Base-by-base conservation (phyloP, 2,797 vertebrate species). In the Melanotaenia nigrans region DNA sequence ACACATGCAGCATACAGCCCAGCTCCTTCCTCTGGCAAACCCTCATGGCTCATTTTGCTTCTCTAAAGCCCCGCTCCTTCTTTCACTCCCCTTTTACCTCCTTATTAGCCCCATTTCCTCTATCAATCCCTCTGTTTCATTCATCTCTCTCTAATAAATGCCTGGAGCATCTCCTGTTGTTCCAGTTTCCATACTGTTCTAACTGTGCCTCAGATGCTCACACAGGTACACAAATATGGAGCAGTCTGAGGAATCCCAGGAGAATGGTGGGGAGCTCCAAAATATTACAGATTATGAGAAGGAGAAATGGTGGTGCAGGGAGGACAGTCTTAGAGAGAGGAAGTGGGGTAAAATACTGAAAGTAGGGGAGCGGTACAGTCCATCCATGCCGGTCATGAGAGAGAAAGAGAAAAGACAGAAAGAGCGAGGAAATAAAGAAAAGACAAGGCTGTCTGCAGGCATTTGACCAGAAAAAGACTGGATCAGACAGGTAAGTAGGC, bases 301-400 rank as follows among this genome's bases (percentile, higher is more conserved):
- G 47, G 32, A 64, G 57, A 35, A 7, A 61, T 40, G 42, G 65
- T 54, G 55, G 59, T 60, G 85, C 75, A 72, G 42, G 80, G 56
- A 74, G 51, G 80, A 65, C 25, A 70, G 75, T 78, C 72, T 75
- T 65, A 75, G 70, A 84, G 77, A 85, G 82, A 78, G 65, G 70
- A 81, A 75, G 74, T 73, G 73, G 71, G 62, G 55, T 40, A 59
- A 73, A 80, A 84, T 78, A 83, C 66, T 71, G 73, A 77, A 73
- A 72, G 51, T 22, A 36, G 77, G 58, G 77, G 66, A 79, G 72
- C 87, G 82, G 80, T 53, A 81, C 83, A 88, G 61, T 89, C 83
- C 88, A 90, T 90, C 84, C 92, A 94, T 94, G 93, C 93, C 73
- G 90, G 87, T 89, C 85, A 89, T 86, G 85, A 92, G 56, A 89